These are phyloP conservation scores for Silurus glanis DNA, from an alignment of 2,113 vertebrate species.

Conservation along the genomic window DNA sequence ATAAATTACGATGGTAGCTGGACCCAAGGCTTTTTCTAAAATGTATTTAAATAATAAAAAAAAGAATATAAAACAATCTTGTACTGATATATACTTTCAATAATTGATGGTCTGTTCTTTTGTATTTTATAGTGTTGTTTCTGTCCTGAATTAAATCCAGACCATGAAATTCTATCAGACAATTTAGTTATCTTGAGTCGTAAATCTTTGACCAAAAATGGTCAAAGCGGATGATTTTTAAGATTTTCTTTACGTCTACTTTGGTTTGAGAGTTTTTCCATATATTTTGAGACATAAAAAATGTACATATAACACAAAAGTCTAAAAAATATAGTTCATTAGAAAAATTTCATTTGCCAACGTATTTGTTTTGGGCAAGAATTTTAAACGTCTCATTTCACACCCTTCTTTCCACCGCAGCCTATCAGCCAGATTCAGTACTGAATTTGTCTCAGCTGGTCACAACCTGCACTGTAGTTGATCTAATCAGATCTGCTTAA, in stretches of 20 bases:
- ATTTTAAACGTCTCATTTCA: constrained; percentile 3
- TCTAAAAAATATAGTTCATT: neutral
- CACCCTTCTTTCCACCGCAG: neutral
- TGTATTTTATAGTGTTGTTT: neutral
- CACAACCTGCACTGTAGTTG: constrained; percentile 32
- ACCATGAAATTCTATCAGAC: neutral
- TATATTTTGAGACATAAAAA: neutral
- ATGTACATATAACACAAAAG: neutral
- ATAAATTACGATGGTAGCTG: neutral
- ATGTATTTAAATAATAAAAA: no score
- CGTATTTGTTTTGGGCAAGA: neutral
- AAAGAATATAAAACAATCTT: no score
- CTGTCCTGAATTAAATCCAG: neutral
- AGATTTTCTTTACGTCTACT: neutral
- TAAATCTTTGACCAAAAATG: neutral
- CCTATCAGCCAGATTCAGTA: constrained; percentile 27
- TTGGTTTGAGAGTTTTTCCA: neutral
- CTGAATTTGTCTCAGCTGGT: constrained; percentile 35
- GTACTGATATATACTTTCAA: no score
- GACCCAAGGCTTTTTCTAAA: neutral
- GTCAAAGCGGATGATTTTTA: neutral
- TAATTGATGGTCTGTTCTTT: neutral
- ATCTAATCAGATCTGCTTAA: constrained; percentile 48
- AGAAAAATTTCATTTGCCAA: neutral
- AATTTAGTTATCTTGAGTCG: neutral